phyloP scores from a whole-genome alignment of 2,888 invertebrate genomes.

The Cephus nigrinus region DNA sequence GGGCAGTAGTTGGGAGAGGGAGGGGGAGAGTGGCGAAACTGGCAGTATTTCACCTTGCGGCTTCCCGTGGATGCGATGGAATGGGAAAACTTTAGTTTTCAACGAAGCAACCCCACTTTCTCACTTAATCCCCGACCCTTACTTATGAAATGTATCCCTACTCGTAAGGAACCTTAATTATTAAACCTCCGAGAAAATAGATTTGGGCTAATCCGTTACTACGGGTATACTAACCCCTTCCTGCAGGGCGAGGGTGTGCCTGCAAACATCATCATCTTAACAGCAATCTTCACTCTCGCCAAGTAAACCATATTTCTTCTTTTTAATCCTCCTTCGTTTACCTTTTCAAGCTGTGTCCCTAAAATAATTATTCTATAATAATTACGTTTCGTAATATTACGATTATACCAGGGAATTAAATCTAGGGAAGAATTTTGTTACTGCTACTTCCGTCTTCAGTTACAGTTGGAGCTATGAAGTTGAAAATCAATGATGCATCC shows the following conservation, averaged over 20 bases:
- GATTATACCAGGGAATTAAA: not conserved
- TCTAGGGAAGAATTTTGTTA: not conserved
- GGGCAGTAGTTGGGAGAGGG: conserved; percentile 10
- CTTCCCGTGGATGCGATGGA: conserved; percentile 18
- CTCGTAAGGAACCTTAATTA: conserved; percentile 29
- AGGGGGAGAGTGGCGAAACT: conserved; percentile 16
- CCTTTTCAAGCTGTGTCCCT: not conserved
- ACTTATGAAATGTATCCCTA: conserved; percentile 22
- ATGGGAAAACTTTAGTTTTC: conserved; percentile 32
- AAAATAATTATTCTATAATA: not conserved
- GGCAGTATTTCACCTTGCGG: conserved; percentile 25
- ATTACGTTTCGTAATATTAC: not conserved
- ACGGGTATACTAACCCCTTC: not conserved
- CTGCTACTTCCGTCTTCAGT: not conserved
- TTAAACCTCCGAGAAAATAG: conserved; percentile 21
- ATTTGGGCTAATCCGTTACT: not conserved
- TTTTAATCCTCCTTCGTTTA: not conserved
- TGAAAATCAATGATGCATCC: not conserved
- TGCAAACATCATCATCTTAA: not conserved
- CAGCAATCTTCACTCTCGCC: not conserved
- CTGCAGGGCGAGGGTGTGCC: not conserved
- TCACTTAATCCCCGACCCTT: conserved; percentile 1
- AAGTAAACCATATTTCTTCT: not conserved
- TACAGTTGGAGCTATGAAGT: not conserved
- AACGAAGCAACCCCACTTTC: conserved; percentile 9